Conservation (phyloP, 2,113 vertebrate species). For the Martes martes region DNA sequence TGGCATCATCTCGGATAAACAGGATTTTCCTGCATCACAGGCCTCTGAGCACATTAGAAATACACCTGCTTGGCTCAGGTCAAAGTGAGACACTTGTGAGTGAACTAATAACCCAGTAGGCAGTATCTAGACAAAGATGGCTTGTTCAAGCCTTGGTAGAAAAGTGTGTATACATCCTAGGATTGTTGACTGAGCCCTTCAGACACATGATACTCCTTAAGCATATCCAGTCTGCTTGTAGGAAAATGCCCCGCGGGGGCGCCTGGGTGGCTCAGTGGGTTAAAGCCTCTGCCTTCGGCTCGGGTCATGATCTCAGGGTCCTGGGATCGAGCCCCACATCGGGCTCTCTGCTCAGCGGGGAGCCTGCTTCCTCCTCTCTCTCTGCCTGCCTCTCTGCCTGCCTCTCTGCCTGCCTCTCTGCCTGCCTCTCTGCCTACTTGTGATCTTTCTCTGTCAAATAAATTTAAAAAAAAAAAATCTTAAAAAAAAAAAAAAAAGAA, state of each 20-base stretch:
- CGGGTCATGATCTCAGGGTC: too few relatives aligned
- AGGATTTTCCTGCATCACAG: slow-evolving; percentile 78
- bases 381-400: too few relatives aligned
- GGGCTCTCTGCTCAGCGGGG: too few relatives aligned
- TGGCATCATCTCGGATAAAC: slow-evolving; percentile 64
- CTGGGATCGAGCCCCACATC: too few relatives aligned
- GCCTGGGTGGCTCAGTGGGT: too few relatives aligned
- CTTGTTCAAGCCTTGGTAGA: slow-evolving; percentile 41
- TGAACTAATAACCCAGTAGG: slow-evolving; percentile 15
- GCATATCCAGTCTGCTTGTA: not conserved
- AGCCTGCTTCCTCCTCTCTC: too few relatives aligned
- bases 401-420: too few relatives aligned
- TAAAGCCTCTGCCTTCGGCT: too few relatives aligned
- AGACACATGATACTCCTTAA: not conserved
- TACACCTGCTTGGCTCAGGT: slow-evolving; percentile 33
- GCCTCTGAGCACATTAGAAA: slow-evolving; percentile 57
- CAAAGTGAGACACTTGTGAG: slow-evolving; percentile 22
- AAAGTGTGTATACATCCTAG: not conserved
- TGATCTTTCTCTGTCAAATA: too few relatives aligned
- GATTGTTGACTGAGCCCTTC: not conserved
- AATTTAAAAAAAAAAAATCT: too few relatives aligned
- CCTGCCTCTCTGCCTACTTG: too few relatives aligned
- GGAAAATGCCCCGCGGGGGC: not conserved
- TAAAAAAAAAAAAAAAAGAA: not conserved
- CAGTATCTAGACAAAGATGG: slow-evolving; percentile 25